Conservation (phyloP, 2,888 invertebrate genomes). For the Amiota communis region DNA sequence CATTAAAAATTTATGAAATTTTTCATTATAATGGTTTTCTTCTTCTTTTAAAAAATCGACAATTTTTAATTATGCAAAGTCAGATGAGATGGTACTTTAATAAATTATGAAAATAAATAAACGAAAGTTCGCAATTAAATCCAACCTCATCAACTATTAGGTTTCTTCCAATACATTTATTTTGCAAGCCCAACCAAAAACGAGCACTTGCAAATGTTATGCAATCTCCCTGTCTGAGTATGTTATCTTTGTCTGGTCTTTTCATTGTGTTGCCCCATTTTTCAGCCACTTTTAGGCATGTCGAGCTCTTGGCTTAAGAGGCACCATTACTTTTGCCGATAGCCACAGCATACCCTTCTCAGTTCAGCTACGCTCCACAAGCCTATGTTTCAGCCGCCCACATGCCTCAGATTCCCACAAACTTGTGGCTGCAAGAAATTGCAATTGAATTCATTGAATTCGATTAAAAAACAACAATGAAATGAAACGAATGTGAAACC, state of each 20-base stretch:
- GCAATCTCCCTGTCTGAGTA: neutral
- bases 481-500: slow-evolving; percentile 12
- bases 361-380: no score
- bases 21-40: no score
- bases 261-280: neutral
- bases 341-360: neutral
- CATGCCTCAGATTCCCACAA: slow-evolving; percentile 54
- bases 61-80: no score
- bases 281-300: slow-evolving; percentile 20
- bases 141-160: no score
- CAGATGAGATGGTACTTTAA: no score
- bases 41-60: no score
- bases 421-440: slow-evolving; percentile 64
- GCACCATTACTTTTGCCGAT: slow-evolving; percentile 40
- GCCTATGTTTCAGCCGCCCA: neutral
- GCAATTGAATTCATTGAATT: slow-evolving; percentile 65
- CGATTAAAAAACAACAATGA: slow-evolving; percentile 49
- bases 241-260: no score
- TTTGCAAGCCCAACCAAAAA: no score
- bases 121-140: no score
- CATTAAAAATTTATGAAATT: no score
- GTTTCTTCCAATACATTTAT: no score
- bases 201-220: neutral
- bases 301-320: neutral
- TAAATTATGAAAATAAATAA: no score